Conservation (phyloP, 1,140 invertebrate genomes). For the Subanguina moxae region DNA sequence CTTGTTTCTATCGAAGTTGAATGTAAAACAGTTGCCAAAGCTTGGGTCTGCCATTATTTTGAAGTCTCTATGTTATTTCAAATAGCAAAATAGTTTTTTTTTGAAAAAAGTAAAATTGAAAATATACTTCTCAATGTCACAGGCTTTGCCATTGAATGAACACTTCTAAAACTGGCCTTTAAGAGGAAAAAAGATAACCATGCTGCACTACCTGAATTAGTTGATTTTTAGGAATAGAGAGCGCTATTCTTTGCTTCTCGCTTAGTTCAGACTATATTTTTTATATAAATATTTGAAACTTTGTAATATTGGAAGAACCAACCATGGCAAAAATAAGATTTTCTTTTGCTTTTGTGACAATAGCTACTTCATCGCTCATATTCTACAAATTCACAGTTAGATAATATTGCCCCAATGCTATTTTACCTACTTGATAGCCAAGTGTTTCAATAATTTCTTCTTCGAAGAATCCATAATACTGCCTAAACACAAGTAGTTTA, state of each 20-base stretch:
- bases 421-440: conserved; percentile 41
- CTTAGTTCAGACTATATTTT: conserved; percentile 30
- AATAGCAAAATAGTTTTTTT: no score
- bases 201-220: conserved; percentile 22
- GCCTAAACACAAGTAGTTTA: no score
- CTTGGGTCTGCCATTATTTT: conserved; percentile 49
- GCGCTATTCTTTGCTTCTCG: conserved; percentile 31
- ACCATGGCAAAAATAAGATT: conserved; percentile 54
- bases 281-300: no score
- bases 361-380: conserved; percentile 54
- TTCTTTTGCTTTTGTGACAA: conserved; percentile 51
- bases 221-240: conserved; percentile 48
- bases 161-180: conserved; percentile 50
- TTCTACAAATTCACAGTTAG: conserved; percentile 31
- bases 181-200: neutral
- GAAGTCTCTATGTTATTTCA: conserved; percentile 47
- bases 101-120: no score
- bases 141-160: conserved; percentile 51
- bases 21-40: conserved; percentile 58
- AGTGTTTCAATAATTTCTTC: conserved; percentile 42
- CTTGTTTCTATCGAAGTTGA: conserved; percentile 46
- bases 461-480: neutral
- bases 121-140: conserved; percentile 49
- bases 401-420: neutral
- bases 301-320: no score